Evolutionary conservation across 2,888 invertebrate species (phyloP).

Genomic region (Amphipoea lucens): DNA sequence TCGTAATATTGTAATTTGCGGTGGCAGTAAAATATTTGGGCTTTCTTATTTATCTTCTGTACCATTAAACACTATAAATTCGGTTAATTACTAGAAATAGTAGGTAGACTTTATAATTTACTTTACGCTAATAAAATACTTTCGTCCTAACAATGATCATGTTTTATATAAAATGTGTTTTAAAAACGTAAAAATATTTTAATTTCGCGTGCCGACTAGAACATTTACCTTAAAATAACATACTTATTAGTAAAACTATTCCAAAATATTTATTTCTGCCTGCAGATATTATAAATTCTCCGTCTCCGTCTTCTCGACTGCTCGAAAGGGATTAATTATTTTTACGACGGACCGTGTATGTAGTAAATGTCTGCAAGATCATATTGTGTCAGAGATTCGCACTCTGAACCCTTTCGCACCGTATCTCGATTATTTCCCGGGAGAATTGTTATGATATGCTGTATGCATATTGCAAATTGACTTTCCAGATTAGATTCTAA

Average conservation of each 20-base stretch:
- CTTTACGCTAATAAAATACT: not conserved
- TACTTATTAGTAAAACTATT: slow-evolving; percentile 24
- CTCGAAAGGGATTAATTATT: slow-evolving; percentile 57
- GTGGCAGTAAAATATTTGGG: not conserved
- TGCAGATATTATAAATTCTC: slow-evolving; percentile 42
- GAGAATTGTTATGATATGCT: slow-evolving; percentile 45
- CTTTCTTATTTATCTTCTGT: not conserved
- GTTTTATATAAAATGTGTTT: not conserved
- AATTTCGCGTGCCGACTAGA: not conserved
- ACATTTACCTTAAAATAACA: slow-evolving; percentile 3
- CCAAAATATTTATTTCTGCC: slow-evolving; percentile 15
- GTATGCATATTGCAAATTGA: slow-evolving; percentile 57
- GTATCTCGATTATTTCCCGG: slow-evolving; percentile 62
- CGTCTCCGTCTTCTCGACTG: slow-evolving; percentile 25
- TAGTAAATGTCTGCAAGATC: slow-evolving; percentile 31
- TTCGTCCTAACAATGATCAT: not conserved
- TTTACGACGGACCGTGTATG: slow-evolving; percentile 41
- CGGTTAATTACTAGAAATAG: not conserved
- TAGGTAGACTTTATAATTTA: not conserved
- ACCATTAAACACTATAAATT: not conserved
- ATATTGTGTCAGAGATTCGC: slow-evolving; percentile 45
- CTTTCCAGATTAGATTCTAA: slow-evolving; percentile 24
- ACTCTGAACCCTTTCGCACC: slow-evolving; percentile 43
- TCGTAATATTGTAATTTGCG: not conserved
- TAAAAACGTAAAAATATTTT: not conserved